These are phyloP conservation scores for Taxidea taxus DNA, from an alignment of 2,113 vertebrate genomes.

Conservation along the genomic window DNA sequence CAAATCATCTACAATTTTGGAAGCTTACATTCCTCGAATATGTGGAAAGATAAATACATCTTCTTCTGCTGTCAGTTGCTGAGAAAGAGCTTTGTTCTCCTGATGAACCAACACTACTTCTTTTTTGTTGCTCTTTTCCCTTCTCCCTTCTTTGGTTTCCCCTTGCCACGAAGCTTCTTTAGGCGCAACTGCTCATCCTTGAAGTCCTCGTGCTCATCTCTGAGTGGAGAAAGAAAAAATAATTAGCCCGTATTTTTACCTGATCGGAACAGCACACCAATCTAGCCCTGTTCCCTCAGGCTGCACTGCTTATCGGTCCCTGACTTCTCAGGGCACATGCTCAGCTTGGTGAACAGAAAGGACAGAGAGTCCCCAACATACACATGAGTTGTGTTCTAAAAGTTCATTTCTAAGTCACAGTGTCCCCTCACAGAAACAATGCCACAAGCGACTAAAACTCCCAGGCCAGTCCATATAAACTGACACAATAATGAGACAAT, in stretches of 20 bases:
- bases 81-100: not conserved
- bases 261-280: not conserved
- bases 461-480: not conserved
- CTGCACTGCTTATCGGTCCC: not conserved
- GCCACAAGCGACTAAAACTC: not conserved
- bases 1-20: not conserved
- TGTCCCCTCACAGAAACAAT: not conserved
- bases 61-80: not conserved
- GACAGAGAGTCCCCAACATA: not conserved
- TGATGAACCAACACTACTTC: slow-evolving; percentile 81
- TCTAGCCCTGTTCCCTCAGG: not conserved
- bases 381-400: not conserved
- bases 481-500: not conserved
- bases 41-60: not conserved
- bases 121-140: slow-evolving; percentile 93
- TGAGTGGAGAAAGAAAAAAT: slow-evolving; percentile 67
- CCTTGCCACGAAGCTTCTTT: slow-evolving; percentile 94
- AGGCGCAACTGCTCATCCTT: slow-evolving; percentile 94
- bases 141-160: slow-evolving; percentile 94
- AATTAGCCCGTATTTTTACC: not conserved
- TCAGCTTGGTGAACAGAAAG: not conserved
- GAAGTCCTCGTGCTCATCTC: slow-evolving; percentile 98
- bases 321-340: not conserved
- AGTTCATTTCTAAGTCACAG: not conserved
- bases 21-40: not conserved